Base-by-base conservation (phyloP, 2,888 invertebrate species). In the Kuschelorhynchus macadamiae region DNA sequence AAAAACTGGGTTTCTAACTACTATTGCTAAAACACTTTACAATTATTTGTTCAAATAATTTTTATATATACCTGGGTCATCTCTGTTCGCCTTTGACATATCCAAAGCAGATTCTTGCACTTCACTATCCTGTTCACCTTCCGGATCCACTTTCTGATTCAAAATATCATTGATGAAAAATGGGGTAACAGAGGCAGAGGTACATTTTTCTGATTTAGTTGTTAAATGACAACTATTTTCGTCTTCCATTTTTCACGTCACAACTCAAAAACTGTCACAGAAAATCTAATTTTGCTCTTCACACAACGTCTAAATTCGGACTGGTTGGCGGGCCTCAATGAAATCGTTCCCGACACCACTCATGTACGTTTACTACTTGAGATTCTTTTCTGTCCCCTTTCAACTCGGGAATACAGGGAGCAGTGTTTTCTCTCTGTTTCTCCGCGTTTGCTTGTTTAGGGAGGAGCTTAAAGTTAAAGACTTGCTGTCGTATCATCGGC, bases 131-230 rank as follows among this genome's bases (percentile, higher is more conserved):
- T 73, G 74, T 12, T 73, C 85, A 71, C 81, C 80, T 67, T 85
- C 85, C 55, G 39, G 62, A 17, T 50, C 53, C n/a, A 17, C 33
- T 30, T 61, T 60, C 1, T 42, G 59, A 36, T 39, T 79, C 77
- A 91, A 82, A 80, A 91, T 91, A 77, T 91, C 91, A 75, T 91
- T 91, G 60, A 91, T 91, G 8, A 91, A 91, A 82, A 91, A 91
- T 32, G 91, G 91, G 8, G 91, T 91, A 8, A 83, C 82, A 14
- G 81, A 74, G 16, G 75, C 71, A 2, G 75, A 52, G 44, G 64
- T 59, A 71, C 71, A 70, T 65, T 76, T 78, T 41, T 78, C 77
- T 17, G 66, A 66, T 57, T 76, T 78, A n/a, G 62, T 49, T 30
- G 69, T 71, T 41, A 70, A 71, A 21, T 72, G 70, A 55, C 52